These are phyloP conservation scores for Papilio glaucus DNA, from an alignment of 1,140 invertebrate species.

Conservation along the genomic window DNA sequence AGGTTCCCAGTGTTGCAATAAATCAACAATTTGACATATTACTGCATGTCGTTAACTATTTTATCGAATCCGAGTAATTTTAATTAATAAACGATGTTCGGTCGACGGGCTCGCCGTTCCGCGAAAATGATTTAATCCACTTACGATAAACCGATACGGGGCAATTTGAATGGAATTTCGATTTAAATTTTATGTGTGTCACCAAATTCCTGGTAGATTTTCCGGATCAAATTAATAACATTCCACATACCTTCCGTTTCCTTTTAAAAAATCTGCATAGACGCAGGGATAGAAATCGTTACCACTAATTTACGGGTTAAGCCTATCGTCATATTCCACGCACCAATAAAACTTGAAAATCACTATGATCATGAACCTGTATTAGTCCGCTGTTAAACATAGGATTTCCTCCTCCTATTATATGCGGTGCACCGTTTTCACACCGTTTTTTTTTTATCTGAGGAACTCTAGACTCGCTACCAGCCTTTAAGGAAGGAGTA, in stretches of 20 bases:
- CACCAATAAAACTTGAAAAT: no score
- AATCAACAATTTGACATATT: background rate
- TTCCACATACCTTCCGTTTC: background rate
- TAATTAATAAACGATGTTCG: conserved; percentile 11
- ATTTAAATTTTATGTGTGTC: conserved; percentile 1
- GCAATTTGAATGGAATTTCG: conserved; percentile 9
- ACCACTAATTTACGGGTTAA: no score
- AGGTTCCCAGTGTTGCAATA: background rate
- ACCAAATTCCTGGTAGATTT: background rate
- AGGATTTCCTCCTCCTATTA: no score
- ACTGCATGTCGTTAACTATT: conserved; percentile 5
- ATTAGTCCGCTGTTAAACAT: no score
- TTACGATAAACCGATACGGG: conserved; percentile 13
- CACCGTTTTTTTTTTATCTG: no score
- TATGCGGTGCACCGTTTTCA: no score
- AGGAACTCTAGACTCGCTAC: no score
- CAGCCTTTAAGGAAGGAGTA: no score
- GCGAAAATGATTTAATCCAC: conserved; percentile 13
- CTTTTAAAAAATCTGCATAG: no score
- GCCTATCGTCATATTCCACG: no score
- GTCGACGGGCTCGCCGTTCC: conserved; percentile 3
- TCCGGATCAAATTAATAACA: background rate
- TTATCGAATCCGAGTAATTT: conserved; percentile 10
- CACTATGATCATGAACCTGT: no score
- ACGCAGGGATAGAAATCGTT: no score